Evolutionary conservation across 2,797 vertebrate species (phyloP), one percentile per base, ranked within the genome.

Genomic region (Varecia variegata): DNA sequence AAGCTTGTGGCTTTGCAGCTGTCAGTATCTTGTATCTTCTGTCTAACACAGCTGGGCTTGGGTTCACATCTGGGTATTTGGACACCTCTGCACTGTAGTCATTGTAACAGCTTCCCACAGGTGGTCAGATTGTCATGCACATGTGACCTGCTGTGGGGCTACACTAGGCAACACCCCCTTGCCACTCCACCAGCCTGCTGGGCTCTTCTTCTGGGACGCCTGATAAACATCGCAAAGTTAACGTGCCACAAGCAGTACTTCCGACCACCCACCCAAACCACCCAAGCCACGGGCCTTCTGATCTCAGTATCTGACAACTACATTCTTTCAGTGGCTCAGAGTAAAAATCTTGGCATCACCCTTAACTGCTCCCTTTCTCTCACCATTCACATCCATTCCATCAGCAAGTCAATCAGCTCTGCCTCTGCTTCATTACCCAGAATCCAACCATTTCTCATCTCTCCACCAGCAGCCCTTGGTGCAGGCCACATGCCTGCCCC

Each of bases 31-130:
- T 99, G 99, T 18, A 99, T 38, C 2, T 90, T 93, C 99, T 98
- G 96, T 99, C 98, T 97, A 99, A 97, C 17, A 99, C 99, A 15
- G 99, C 98, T 97, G 99, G 99, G 9, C 98, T 99, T 80, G 99
- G 99, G 97, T 99, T 99, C 99, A 99, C 99, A 70, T 58, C 23
- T 18, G 17, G 47, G n/a, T 35, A 67, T 35, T 3, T 81, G 80
- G 45, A 54, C 30, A 35, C 52, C n/a, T 35, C 5, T 38, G 23
- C 11, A n/a, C 50, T 86, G 56, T 9, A 3, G 87, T 67, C 65
- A n/a, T 11, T 70, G 20, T 10, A 62, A 27, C 20, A 50, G n/a
- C n/a, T 91, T 93, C 40, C 38, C 32, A 45, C 3, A 4, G 25
- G 54, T 20, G 35, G 40, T 3, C 23, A 52, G 18, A 70, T 14